A percentile compares a stretch with the other conserved stretches of the same genome.
Evolutionary conservation across 2,888 invertebrate genomes (phyloP).

Genomic region (Phania funesta): DNA sequence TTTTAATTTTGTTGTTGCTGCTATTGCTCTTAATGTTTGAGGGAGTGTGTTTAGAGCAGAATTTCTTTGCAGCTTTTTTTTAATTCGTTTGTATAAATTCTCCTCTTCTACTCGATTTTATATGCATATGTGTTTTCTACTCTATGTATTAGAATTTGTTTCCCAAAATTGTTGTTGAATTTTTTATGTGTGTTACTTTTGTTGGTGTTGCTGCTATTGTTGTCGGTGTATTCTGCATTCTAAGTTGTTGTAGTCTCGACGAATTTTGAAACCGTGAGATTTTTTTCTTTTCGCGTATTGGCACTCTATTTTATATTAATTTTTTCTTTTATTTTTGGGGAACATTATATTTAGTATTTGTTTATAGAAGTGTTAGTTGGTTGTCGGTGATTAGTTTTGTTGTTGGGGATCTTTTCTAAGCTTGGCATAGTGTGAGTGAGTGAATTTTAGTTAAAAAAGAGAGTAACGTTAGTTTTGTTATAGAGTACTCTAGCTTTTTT

Average conservation of each 20-base stretch:
- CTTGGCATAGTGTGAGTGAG: constrained; percentile 26
- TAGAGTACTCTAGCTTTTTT: constrained; percentile 6
- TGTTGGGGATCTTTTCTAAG: constrained; percentile 16
- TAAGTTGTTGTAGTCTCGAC: constrained; percentile 51
- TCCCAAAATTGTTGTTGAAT: constrained; percentile 23
- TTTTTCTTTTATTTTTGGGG: constrained; percentile 37
- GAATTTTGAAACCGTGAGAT: constrained; percentile 63
- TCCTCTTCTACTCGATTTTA: constrained; percentile 48
- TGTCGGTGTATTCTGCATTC: constrained; percentile 50
- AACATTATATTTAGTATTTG: constrained; percentile 38
- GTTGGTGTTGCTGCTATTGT: constrained; percentile 1
- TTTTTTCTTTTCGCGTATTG: constrained; percentile 40
- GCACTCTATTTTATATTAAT: constrained; percentile 32
- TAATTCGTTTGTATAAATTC: constrained; percentile 19
- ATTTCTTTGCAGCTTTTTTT: constrained; percentile 52
- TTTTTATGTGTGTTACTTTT: constrained; percentile 6
- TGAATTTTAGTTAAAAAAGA: constrained; percentile 34
- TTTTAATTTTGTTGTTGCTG: constrained; percentile 48
- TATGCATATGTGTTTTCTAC: constrained; percentile 29
- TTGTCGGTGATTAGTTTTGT: background rate
- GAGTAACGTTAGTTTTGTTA: background rate
- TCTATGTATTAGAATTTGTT: constrained; percentile 58
- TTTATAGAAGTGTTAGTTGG: constrained; percentile 11
- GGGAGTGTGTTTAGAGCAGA: constrained; percentile 62
- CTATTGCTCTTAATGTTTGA: constrained; percentile 66